phyloP scores from a whole-genome alignment of 2,113 vertebrate genomes.

The Hoplias malabaricus region DNA sequence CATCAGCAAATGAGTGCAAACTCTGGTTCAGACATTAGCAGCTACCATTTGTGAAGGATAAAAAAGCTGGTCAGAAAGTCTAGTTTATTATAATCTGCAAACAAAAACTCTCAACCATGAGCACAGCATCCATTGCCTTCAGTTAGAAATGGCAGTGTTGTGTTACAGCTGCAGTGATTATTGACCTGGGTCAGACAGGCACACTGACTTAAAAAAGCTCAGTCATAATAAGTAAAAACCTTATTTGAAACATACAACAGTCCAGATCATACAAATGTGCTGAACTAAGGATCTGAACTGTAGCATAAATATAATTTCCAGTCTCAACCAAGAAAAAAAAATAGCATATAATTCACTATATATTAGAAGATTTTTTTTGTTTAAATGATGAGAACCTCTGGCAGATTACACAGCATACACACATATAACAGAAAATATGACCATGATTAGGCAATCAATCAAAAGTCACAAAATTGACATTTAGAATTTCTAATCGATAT shows the following conservation, averaged over 20 bases:
- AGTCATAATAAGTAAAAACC: conserved; percentile 7
- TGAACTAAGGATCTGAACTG: neutral
- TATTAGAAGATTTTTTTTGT: too few species aligned
- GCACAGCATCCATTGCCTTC: neutral
- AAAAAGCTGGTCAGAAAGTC: neutral
- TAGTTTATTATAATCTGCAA: neutral
- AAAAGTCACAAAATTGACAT: too few species aligned
- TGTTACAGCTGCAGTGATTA: conserved; percentile 2
- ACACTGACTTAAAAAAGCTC: neutral
- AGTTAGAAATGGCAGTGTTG: conserved; percentile 2
- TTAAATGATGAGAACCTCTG: too few species aligned
- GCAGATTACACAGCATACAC: too few species aligned
- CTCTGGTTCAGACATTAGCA: neutral
- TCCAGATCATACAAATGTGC: conserved; percentile 4
- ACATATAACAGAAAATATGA: too few species aligned
- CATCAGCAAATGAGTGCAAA: neutral
- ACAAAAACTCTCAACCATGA: neutral
- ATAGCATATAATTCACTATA: too few species aligned
- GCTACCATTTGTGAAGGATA: neutral
- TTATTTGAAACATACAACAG: conserved; percentile 3
- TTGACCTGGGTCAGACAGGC: neutral
- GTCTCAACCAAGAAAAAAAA: too few species aligned
- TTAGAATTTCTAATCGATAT: too few species aligned
- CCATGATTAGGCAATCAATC: too few species aligned
- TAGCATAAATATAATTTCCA: too few species aligned